Evolutionary conservation across 92 coral and sea anemone genomes (phyloP), one percentile per base, ranked within the genome.

Genomic region (Epizoanthus stellaris): DNA sequence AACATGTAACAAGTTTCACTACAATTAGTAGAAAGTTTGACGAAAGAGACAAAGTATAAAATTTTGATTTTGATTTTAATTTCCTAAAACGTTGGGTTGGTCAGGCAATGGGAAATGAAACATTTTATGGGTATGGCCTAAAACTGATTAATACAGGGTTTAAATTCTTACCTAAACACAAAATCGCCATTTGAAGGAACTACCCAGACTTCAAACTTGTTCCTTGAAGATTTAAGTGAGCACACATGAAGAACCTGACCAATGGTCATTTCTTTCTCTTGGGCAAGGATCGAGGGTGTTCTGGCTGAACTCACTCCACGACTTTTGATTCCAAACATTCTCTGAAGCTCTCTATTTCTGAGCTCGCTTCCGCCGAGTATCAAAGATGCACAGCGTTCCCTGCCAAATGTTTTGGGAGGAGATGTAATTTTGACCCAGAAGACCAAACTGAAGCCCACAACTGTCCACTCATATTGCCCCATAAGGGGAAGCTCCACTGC

Each of bases 121-220:
- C n/a, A n/a, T n/a, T n/a, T n/a, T n/a, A n/a, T n/a, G n/a, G n/a
- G n/a, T n/a, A n/a, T n/a, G n/a, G n/a, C n/a, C n/a, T n/a, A n/a
- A n/a, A n/a, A n/a, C n/a, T 1, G 30, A 49, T 20, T 49, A 49
- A 49, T 12, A 76, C 7, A 8, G 3, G 11, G 56, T 2, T 49
- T 49, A 49, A 34, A 34, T 8, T 12, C 57, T 10, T 67, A 91
- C 97, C 94, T 93, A 71, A 91, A 91, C 68, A 84, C 73, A 42
- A 95, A 75, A 0, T 88, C 84, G 12, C 86, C 89, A 34, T 81
- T 82, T 0, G 89, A 70, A 5, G 93, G 92, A 42, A 82, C 68
- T 45, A 86, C 81, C 98, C 98, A 96, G 21, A 94, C 87, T 72
- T 96, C 98, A 80, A 96, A 94, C 84, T 86, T 83, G 83, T 93